Conservation (phyloP, 2,113 vertebrate genomes). For the Phylloscopus trochilus region DNA sequence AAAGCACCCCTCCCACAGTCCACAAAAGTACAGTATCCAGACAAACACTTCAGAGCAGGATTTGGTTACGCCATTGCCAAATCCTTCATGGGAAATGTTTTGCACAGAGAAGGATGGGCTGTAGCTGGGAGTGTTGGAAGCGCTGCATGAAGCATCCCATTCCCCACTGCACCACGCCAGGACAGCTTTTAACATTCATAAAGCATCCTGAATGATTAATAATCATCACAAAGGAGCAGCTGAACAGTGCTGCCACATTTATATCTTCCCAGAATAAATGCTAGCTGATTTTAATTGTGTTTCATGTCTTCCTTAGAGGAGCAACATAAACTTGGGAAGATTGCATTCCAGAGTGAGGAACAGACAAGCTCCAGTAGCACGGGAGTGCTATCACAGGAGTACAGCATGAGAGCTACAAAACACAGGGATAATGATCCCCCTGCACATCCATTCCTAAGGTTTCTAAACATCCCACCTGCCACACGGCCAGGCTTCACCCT, state of each 20-base stretch:
- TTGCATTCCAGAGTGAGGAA: background rate
- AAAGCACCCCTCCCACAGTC: background rate
- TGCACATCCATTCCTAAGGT: background rate
- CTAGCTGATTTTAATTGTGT: constrained; percentile 30
- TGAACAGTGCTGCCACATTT: constrained; percentile 40
- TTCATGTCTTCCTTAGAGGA: background rate
- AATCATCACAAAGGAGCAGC: constrained; percentile 48
- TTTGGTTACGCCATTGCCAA: background rate
- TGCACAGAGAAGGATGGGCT: background rate
- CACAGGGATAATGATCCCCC: background rate
- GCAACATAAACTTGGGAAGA: background rate
- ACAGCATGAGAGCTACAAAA: background rate
- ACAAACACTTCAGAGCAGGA: background rate
- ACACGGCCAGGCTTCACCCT: background rate
- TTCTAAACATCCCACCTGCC: background rate
- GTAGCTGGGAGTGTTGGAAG: background rate
- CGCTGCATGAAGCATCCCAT: background rate
- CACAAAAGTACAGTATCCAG: background rate
- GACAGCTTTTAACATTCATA: constrained; percentile 21
- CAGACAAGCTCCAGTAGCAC: background rate
- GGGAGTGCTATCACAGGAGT: background rate
- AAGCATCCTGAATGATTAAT: constrained; percentile 23
- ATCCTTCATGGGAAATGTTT: background rate
- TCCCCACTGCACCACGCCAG: background rate
- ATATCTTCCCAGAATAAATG: constrained; percentile 33